phyloP scores from a whole-genome alignment of 2,797 vertebrate species.

The Carapus acus region DNA sequence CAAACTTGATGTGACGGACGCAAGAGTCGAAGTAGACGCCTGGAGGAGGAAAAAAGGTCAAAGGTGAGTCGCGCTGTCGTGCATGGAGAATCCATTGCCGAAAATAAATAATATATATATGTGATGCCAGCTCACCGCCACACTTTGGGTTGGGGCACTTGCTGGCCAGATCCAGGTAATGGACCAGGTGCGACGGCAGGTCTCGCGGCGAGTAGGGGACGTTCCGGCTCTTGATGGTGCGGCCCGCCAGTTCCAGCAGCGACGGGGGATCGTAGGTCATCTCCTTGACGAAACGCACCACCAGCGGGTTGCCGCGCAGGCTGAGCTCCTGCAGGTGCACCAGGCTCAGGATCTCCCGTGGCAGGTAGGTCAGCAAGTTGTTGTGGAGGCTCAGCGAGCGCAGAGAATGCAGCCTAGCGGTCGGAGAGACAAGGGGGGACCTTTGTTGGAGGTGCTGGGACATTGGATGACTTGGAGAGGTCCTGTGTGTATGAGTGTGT shows the following conservation, averaged over 20 bases:
- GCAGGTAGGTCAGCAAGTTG: constrained; percentile 93
- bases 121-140: constrained; percentile 88
- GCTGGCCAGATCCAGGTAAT: constrained; percentile 89
- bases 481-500: not conserved
- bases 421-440: not conserved
- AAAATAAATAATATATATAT: too few relatives aligned
- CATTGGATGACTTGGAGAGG: not conserved
- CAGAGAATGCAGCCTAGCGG: constrained; percentile 85
- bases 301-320: constrained; percentile 92
- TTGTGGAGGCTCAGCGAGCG: constrained; percentile 97
- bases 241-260: constrained; percentile 88
- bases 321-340: constrained; percentile 94
- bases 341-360: constrained; percentile 93
- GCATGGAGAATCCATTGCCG: too few relatives aligned
- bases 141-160: constrained; percentile 99
- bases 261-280: constrained; percentile 92
- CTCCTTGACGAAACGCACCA: constrained; percentile 97
- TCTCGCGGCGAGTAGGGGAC: constrained; percentile 79
- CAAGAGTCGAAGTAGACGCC: constrained; percentile 99
- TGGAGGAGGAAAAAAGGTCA: constrained; percentile 54
- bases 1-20: constrained; percentile 97
- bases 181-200: constrained; percentile 81
- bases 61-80: too few relatives aligned
- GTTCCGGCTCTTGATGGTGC: constrained; percentile 86
- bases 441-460: not conserved